Evolutionary conservation across 1,140 invertebrate genomes (phyloP), one percentile per base, ranked within the genome.

Genomic region (Xylocopa sonorina): DNA sequence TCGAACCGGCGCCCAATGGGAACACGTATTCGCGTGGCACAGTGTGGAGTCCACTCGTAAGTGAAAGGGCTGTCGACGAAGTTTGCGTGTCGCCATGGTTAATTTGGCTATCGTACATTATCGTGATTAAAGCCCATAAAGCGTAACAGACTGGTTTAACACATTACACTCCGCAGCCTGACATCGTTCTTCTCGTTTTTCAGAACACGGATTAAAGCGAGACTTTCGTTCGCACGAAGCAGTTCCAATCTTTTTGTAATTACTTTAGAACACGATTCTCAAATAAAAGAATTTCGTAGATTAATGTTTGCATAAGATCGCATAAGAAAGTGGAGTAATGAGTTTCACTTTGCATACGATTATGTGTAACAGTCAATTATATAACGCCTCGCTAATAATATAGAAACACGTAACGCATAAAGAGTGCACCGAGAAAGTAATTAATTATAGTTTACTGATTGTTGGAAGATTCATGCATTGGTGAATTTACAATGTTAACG

Each of bases 81-180:
- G 48, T 77, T 67, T 41, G 18, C 50, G 38, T 34, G 27, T 55
- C 67, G 29, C 10, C 7, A 16, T 4, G 32, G 21, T 50, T 58
- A 50, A 77, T 69, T 77, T 60, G 53, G 55, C 32, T 51, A 43
- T 50, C 72, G 34, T 55, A 14, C 38, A 43, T 66, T 80, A 77
- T 69, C 48, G 6, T 9, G 50, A 21, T 50, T 32, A 1, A 55
- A 48, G 24, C 34, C 63, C 57, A 12, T 16, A 46, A 2, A 80
- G 7, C 79, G 72, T 66, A 34, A n/a, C 41, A 10, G 55, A 76
- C 73, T 18, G 41, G 64, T 68, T 68, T 27, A 5, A 64, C 38
- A n/a, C 24, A 21, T 50, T 46, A 38, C 41, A n/a, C 64, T 1
- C n/a, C 27, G 10, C 2, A n/a, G 43, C 29, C 7, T 18, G 34